A percentile compares a stretch with the other conserved stretches of the same genome.
These are phyloP conservation scores for Noctua comes DNA, from an alignment of 2,888 invertebrate species.

Conservation along the genomic window DNA sequence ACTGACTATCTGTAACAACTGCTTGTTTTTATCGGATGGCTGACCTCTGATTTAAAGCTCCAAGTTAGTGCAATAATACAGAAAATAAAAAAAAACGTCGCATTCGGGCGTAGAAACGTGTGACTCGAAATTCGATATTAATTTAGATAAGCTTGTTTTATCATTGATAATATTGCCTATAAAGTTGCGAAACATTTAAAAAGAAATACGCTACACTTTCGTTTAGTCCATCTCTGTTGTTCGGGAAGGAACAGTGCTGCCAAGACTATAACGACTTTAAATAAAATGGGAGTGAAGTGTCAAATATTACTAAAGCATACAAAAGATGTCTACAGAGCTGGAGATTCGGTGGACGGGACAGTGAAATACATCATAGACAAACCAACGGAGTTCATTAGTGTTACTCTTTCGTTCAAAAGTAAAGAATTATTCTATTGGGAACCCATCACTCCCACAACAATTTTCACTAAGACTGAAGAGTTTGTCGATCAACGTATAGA, in stretches of 20 bases:
- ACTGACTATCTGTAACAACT: too few relatives aligned
- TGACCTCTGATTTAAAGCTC: too few relatives aligned
- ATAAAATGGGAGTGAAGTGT: slow-evolving; percentile 51
- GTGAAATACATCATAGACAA: slow-evolving; percentile 65
- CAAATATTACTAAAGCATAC: slow-evolving; percentile 59
- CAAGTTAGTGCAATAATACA: too few relatives aligned
- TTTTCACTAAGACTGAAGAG: not conserved
- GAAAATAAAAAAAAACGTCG: too few relatives aligned
- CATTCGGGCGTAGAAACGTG: too few relatives aligned
- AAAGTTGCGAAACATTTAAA: not conserved
- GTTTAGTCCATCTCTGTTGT: not conserved
- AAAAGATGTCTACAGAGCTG: slow-evolving; percentile 54
- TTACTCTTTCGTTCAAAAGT: slow-evolving; percentile 62
- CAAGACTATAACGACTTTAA: not conserved
- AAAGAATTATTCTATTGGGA: slow-evolving; percentile 48
- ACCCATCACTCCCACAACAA: not conserved
- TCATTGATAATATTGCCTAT: slow-evolving; percentile 15
- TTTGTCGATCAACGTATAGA: not conserved
- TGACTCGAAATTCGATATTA: not conserved
- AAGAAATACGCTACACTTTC: not conserved
- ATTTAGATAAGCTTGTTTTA: slow-evolving; percentile 5
- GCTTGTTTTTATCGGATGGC: too few relatives aligned
- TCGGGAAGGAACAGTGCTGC: not conserved
- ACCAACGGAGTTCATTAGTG: slow-evolving; percentile 51
- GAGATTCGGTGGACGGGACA: slow-evolving; percentile 57